Evolutionary conservation across 2,888 invertebrate species (phyloP), one percentile per base, ranked within the genome.

Genomic region (Mesopsocus fuscifrons): DNA sequence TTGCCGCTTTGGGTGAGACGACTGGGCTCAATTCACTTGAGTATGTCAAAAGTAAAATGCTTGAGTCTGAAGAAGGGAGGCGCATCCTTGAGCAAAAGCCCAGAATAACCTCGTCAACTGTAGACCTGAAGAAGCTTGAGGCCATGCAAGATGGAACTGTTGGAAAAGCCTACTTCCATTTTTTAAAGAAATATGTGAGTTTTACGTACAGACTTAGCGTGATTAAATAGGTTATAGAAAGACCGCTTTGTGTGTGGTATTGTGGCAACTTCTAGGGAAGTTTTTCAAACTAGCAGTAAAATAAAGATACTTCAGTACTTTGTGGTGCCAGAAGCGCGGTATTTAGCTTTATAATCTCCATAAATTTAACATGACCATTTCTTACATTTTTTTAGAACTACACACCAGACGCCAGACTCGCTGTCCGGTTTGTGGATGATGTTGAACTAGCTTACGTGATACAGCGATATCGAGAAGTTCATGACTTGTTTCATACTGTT

Each of bases 381-480:
- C 6, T 26, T 41, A 5, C n/a, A n/a, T n/a, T 26, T 38, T 38
- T 38, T 11, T 20, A 38, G 38, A 20, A 20, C 5, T 38, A 38
- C 1, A 84, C 85, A 3, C 94, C 98, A 1, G 97, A 98, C 66
- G 79, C 85, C 23, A 69, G 98, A 48, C 66, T 79, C 49, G 73
- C 81, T 13, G 95, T 98, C 1, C 81, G 83, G 53, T 98, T 94
- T 63, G 74, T 99, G 40, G 77, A 87, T 50, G 85, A 97, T 59
- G 64, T 75, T 2, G 80, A 92, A 49, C 62, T 92, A 52, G 91
- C 92, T 3, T 98, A 95, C 63, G 81, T 97, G 35, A 91, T 99
- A 81, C 89, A 92, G 60, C 69, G 98, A 43, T 99, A 99, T 59
- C 73, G 98, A 49, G 95, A 98, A 66, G 81, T 85, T 6, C 98